A percentile compares a stretch with the other conserved stretches of the same genome.
phyloP scores from a whole-genome alignment of 2,113 vertebrate genomes.

The Bufo bufo region DNA sequence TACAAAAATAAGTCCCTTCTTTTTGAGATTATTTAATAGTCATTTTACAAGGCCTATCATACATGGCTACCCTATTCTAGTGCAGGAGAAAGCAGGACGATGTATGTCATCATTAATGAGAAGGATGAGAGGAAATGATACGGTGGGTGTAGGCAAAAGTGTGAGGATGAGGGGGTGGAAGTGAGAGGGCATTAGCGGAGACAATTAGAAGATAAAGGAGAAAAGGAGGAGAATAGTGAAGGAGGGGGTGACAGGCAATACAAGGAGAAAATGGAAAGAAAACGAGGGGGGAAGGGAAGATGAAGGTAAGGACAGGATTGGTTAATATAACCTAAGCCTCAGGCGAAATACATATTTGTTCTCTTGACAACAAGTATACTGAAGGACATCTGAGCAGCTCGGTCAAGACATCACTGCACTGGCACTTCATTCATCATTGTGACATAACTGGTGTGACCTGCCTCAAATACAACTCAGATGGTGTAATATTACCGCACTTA shows the following conservation, averaged over 20 bases:
- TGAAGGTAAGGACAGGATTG: background rate
- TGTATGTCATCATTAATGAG: constrained; percentile 19
- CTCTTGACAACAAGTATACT: background rate
- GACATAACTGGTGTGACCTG: background rate
- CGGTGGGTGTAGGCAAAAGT: background rate
- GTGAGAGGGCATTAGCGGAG: background rate
- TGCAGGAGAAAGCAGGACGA: background rate
- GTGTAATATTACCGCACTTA: background rate
- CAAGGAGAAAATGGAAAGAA: background rate
- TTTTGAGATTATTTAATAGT: background rate
- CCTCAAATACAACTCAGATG: background rate
- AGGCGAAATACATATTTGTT: background rate
- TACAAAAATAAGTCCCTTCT: no score
- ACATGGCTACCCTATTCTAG: background rate
- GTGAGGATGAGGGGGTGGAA: background rate
- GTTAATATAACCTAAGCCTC: background rate
- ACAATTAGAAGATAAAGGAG: background rate
- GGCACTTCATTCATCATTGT: background rate
- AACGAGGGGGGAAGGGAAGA: background rate
- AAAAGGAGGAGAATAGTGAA: background rate
- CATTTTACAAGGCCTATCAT: background rate
- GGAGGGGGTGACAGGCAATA: background rate
- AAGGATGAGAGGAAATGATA: background rate
- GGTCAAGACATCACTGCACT: background rate
- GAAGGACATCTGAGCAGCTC: background rate